Evolutionary conservation across 2,113 vertebrate species (phyloP).

Genomic region (Casuarius casuarius): DNA sequence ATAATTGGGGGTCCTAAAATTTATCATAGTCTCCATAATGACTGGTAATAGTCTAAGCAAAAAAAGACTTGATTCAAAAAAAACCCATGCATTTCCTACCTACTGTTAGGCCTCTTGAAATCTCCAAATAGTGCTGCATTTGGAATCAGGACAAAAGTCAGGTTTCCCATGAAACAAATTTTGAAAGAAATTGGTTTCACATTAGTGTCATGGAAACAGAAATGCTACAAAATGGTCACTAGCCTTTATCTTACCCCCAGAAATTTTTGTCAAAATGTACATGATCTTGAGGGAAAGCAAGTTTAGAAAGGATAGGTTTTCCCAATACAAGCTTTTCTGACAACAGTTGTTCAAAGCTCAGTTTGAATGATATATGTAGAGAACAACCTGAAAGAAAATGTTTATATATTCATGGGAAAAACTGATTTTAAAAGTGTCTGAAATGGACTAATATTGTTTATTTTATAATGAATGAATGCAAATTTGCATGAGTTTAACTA

Average conservation of each 20-base stretch:
- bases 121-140: background rate
- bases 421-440: background rate
- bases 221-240: background rate
- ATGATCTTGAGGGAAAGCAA: background rate
- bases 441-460: background rate
- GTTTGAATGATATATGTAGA: background rate
- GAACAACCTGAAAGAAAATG: background rate
- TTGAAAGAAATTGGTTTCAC: background rate
- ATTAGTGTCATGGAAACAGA: background rate
- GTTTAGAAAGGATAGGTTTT: background rate
- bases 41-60: background rate
- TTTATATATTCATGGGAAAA: background rate
- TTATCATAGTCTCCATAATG: background rate
- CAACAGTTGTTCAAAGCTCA: background rate
- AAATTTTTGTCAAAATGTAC: background rate
- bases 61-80: background rate
- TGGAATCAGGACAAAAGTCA: background rate
- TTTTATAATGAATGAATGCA: background rate
- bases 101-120: background rate
- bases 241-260: background rate
- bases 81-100: background rate
- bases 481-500: background rate
- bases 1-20: background rate
- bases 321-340: background rate
- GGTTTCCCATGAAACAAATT: background rate